Evolutionary conservation across 2,113 vertebrate species (phyloP).

Genomic region (Callionymus lyra): DNA sequence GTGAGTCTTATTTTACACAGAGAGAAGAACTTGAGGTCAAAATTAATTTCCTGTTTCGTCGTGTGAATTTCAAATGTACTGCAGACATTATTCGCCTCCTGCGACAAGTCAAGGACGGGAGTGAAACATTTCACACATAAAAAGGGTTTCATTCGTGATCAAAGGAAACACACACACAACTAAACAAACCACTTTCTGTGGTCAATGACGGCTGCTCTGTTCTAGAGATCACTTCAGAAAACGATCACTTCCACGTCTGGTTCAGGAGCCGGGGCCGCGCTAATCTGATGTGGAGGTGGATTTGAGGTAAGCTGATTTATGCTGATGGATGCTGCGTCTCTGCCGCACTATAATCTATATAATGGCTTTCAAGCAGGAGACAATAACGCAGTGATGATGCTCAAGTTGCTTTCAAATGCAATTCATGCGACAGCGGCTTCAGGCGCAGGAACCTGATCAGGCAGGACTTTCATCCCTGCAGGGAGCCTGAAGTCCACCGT

Average conservation of each 20-base stretch:
- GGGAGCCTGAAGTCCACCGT: not conserved
- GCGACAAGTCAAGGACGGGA: no score
- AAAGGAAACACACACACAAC: no score
- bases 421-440: slow-evolving; percentile 8
- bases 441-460: slow-evolving; percentile 21
- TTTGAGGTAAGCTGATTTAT: slow-evolving; percentile 37
- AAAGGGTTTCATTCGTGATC: no score
- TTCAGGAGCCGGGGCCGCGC: slow-evolving; percentile 21
- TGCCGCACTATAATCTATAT: slow-evolving; percentile 35
- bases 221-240: slow-evolving; percentile 13
- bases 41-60: no score
- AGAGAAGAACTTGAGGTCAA: no score
- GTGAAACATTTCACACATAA: no score
- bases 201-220: slow-evolving; percentile 8
- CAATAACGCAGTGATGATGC: slow-evolving; percentile 13
- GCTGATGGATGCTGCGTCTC: slow-evolving; percentile 14
- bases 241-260: slow-evolving; percentile 12
- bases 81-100: no score
- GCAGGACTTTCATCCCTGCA: slow-evolving; percentile 2
- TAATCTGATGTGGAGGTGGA: slow-evolving; percentile 26
- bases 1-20: no score
- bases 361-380: slow-evolving; percentile 26
- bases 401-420: slow-evolving; percentile 29
- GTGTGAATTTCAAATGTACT: no score
- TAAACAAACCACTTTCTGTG: slow-evolving; percentile 9